Conservation (phyloP, 2,797 vertebrate genomes). For the Mus spretus region DNA sequence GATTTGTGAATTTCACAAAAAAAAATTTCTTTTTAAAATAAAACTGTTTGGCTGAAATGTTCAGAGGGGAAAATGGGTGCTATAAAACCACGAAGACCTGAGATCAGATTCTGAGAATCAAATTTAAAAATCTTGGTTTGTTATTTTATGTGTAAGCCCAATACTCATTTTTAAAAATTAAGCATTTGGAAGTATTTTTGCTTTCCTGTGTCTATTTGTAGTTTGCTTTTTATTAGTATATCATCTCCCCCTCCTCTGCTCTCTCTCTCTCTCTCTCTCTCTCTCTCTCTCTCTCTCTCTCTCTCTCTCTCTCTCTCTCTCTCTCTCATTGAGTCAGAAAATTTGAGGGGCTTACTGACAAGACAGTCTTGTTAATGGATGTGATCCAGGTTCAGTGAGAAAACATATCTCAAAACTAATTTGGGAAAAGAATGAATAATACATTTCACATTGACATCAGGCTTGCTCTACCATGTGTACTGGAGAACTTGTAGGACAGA, state of each 20-base stretch:
- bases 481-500: not conserved
- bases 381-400: not conserved
- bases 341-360: not conserved
- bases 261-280: no score
- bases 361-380: not conserved
- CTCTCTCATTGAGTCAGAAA: not conserved
- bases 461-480: rapidly evolving
- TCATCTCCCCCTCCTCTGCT: no score
- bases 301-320: no score
- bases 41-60: not conserved
- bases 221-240: no score
- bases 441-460: not conserved
- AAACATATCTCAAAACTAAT: not conserved
- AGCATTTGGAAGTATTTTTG: no score
- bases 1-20: not conserved
- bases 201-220: no score
- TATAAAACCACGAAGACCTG: not conserved
- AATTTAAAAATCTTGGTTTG: not conserved
- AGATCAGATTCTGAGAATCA: not conserved
- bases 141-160: not conserved
- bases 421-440: not conserved
- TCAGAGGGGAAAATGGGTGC: not conserved
- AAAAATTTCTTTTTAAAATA: not conserved
- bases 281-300: no score
- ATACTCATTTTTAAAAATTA: no score